phyloP scores from a whole-genome alignment of 2,113 vertebrate genomes.

The Hyla sarda region DNA sequence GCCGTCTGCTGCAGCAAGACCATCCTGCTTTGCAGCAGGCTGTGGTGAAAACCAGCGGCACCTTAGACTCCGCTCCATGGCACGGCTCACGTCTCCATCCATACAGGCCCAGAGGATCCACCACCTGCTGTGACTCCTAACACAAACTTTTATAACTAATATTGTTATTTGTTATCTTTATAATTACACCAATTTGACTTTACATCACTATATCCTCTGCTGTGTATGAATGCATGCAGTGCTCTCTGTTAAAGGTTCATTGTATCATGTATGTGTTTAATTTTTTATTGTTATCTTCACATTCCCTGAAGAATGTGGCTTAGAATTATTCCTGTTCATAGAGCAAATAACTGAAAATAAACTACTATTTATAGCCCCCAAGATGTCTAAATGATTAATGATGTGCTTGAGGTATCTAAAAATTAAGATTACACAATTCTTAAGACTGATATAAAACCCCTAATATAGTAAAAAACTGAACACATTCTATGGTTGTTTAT shows the following conservation, averaged over 20 bases:
- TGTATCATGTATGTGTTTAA: neutral
- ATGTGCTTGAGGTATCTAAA: constrained; percentile 22
- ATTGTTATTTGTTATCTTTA: neutral
- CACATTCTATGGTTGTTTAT: neutral
- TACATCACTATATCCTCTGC: neutral
- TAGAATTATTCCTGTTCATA: neutral
- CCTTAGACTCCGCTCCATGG: too few relatives aligned
- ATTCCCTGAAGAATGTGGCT: neutral
- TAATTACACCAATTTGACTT: neutral
- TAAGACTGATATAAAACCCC: neutral
- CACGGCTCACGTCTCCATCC: too few relatives aligned
- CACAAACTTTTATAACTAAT: neutral
- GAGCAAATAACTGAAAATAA: constrained; percentile 2
- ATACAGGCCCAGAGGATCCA: too few relatives aligned
- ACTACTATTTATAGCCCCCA: constrained; percentile 28
- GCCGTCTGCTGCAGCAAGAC: too few relatives aligned
- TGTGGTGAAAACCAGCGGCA: too few relatives aligned
- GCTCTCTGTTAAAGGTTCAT: neutral
- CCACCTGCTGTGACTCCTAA: too few relatives aligned
- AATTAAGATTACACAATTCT: neutral
- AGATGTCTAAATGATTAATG: constrained; percentile 43
- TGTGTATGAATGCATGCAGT: neutral
- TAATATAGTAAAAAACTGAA: neutral
- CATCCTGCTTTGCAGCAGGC: too few relatives aligned
- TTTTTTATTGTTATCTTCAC: neutral